Evolutionary conservation across 2,888 invertebrate species (phyloP), one percentile per base, ranked within the genome.

Genomic region (Thera obeliscata): DNA sequence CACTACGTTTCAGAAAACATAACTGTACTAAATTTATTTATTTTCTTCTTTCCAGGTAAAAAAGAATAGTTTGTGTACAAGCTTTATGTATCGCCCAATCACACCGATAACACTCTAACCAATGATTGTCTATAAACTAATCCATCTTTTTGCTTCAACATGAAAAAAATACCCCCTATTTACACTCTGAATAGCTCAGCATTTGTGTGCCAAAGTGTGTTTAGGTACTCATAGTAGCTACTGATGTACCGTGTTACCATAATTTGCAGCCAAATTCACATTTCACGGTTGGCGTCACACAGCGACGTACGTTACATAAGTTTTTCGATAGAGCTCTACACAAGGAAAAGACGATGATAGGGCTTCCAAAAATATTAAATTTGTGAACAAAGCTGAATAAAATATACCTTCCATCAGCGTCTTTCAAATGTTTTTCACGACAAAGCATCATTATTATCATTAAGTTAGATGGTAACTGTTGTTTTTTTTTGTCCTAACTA

Each of bases 281-380:
- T 74, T 76, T 73, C 74, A 73, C 76, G 74, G 74, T 61, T 69
- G 71, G 64, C 66, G 64, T 61, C 72, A 70, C 74, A 72, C 71
- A 71, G 69, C 60, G 73, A 70, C 70, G 68, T 72, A 69, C 60
- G 72, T 65, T 70, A 66, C 76, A 78, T 79, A 82, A 79, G 81
- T 81, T 80, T 80, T 82, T 81, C 78, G 60, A 64, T 63, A 46
- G 70, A 69, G 58, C 73, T 72, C 70, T 61, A 71, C 75, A 76
- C 76, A 75, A 77, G 71, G 74, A 12, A 46, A 9, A 48, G 43
- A 56, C 38, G 11, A 49, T 41, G 49, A 68, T 77, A 82, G 74
- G 74, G 74, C 57, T 72, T 61, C 41, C 69, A 66, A 60, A 64
- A 56, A 61, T 57, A 36, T 5, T 12, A 22, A 43, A 9, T 22